Evolutionary conservation across 1,140 invertebrate species (phyloP).

Genomic region (Nasonia longicornis): DNA sequence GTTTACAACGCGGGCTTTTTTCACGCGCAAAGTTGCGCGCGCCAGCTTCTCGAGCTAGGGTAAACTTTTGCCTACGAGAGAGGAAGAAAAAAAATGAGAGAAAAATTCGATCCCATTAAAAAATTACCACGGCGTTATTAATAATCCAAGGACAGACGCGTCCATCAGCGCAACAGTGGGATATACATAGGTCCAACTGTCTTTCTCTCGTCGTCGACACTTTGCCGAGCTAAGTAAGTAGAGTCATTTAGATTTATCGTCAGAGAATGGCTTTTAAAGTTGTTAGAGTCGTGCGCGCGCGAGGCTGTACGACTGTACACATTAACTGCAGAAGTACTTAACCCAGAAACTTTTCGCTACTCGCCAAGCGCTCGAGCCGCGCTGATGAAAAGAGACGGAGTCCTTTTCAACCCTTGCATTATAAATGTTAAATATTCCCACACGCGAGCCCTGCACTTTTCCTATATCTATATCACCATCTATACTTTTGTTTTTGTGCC

Average conservation of each 20-base stretch:
- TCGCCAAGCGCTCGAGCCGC: too few species aligned
- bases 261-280: conserved; percentile 35
- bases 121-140: background rate
- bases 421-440: background rate
- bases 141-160: background rate
- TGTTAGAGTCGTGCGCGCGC: conserved; percentile 9
- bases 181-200: background rate
- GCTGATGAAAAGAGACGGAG: conserved; percentile 3
- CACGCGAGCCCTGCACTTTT: background rate
- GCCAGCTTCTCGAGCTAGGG: too few species aligned
- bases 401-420: conserved; percentile 18
- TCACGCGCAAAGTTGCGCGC: too few species aligned
- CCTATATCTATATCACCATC: background rate
- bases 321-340: conserved; percentile 34
- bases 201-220: background rate
- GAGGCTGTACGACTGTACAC: conserved; percentile 15
- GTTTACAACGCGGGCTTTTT: too few species aligned
- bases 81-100: too few species aligned
- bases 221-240: conserved; percentile 23
- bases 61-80: too few species aligned
- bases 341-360: conserved; percentile 18
- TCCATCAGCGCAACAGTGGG: background rate
- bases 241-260: conserved; percentile 30
- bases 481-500: background rate
- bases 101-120: background rate